Evolutionary conservation across 2,113 vertebrate genomes (phyloP).

Genomic region (Todiramphus chloris): DNA sequence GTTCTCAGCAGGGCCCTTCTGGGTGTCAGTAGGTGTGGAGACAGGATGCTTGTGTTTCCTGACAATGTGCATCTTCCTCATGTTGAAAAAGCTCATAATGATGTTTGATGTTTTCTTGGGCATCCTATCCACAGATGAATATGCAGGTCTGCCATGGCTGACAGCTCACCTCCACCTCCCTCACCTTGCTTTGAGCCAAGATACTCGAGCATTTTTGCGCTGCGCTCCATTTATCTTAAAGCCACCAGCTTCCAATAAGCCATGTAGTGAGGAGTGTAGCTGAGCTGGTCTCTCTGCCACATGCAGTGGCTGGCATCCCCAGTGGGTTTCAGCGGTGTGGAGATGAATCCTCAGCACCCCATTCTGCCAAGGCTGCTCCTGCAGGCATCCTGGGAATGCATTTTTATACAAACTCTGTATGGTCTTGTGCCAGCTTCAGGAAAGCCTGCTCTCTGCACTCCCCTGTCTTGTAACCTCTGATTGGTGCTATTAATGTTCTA

Average conservation of each 20-base stretch:
- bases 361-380: background rate
- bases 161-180: background rate
- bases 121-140: background rate
- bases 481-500: conserved; percentile 52
- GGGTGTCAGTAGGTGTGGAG: background rate
- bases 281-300: background rate
- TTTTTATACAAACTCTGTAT: conserved; percentile 30
- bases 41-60: background rate
- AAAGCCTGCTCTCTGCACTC: background rate
- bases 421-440: background rate
- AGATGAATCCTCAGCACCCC: background rate
- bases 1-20: background rate
- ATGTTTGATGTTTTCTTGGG: background rate
- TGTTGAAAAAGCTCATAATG: background rate
- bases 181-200: background rate
- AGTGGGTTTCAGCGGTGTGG: background rate
- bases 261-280: background rate
- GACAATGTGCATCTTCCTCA: background rate
- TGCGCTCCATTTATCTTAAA: background rate
- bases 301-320: background rate
- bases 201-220: background rate
- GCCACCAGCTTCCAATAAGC: background rate
- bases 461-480: conserved; percentile 4
- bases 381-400: background rate
- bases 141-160: background rate